Percentiles rank a stretch among this genome's conserved stretches.
These are phyloP conservation scores for Fissipunctia ypsillon DNA, from an alignment of 2,888 invertebrate species.

Conservation along the genomic window DNA sequence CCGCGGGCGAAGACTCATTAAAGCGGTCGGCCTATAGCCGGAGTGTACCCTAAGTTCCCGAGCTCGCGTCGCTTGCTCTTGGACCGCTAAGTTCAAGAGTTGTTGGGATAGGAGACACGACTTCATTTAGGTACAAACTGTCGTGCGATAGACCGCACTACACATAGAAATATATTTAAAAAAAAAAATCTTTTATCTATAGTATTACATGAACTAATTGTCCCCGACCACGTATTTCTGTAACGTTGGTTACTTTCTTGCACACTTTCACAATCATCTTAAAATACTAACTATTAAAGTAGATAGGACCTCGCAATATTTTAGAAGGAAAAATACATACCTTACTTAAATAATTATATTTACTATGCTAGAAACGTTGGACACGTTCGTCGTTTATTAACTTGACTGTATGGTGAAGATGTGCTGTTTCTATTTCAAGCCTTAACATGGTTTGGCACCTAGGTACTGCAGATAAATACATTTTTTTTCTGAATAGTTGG, in stretches of 20 bases:
- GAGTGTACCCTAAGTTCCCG: too few relatives aligned
- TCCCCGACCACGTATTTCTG: too few relatives aligned
- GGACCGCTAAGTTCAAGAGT: too few relatives aligned
- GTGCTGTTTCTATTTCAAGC: not conserved
- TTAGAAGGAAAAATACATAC: slow-evolving; percentile 2
- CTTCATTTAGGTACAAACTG: too few relatives aligned
- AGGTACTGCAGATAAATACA: slow-evolving; percentile 8
- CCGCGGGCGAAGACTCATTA: too few relatives aligned
- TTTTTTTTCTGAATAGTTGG: not conserved
- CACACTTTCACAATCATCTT: not conserved
- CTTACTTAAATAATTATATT: slow-evolving; percentile 15
- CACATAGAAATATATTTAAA: too few relatives aligned
- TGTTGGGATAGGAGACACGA: too few relatives aligned
- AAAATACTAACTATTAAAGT: not conserved
- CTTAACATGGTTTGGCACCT: slow-evolving; percentile 3
- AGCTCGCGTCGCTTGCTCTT: too few relatives aligned
- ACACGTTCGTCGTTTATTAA: slow-evolving; percentile 12
- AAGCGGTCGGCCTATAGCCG: too few relatives aligned
- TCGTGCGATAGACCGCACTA: too few relatives aligned
- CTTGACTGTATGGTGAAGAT: slow-evolving; percentile 2
- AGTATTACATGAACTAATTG: not conserved
- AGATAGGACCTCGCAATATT: not conserved
- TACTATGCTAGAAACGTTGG: slow-evolving; percentile 9
- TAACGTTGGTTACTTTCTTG: not conserved
- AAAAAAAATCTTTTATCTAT: not conserved